A percentile compares a stretch with the other conserved stretches of the same genome.
These are phyloP conservation scores for Drosophila monieri DNA, from an alignment of 2,888 invertebrate genomes.

Conservation along the genomic window DNA sequence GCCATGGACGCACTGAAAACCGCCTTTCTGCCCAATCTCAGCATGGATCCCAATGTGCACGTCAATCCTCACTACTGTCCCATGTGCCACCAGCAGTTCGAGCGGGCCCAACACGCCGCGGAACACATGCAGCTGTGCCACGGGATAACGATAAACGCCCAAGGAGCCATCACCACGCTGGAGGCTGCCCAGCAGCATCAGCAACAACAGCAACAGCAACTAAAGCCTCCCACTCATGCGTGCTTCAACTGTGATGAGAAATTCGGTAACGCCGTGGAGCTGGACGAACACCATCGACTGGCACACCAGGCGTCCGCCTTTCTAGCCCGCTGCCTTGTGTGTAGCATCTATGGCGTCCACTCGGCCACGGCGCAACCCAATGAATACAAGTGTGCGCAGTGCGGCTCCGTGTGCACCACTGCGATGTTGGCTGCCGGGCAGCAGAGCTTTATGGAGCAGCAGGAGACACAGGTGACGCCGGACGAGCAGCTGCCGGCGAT, in stretches of 20 bases:
- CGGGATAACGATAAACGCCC: constrained; percentile 68
- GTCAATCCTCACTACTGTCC: constrained; percentile 79
- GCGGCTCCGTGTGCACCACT: constrained; percentile 80
- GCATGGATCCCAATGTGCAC: constrained; percentile 79
- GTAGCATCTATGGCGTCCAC: constrained; percentile 81
- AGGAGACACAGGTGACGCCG: constrained; percentile 75
- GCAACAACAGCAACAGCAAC: constrained; percentile 54
- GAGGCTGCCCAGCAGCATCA: constrained; percentile 64
- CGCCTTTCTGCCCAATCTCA: constrained; percentile 82
- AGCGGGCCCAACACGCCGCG: constrained; percentile 77
- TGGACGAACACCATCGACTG: constrained; percentile 82
- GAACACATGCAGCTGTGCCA: constrained; percentile 83
- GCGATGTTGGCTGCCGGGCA: constrained; percentile 71
- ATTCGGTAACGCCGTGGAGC: constrained; percentile 78
- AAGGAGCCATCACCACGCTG: constrained; percentile 62
- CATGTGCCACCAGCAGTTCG: constrained; percentile 83
- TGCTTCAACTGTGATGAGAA: constrained; percentile 83
- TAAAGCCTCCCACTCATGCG: constrained; percentile 76
- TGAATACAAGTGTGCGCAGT: constrained; percentile 82
- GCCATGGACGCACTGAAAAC: constrained; percentile 82
- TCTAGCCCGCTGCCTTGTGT: constrained; percentile 81
- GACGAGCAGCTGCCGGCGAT: constrained; percentile 76
- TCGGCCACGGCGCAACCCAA: constrained; percentile 80
- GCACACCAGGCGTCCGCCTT: constrained; percentile 81
- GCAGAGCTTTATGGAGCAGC: constrained; percentile 79